Base-by-base conservation (phyloP, 1,140 invertebrate genomes). In the Drosophila sulfurigaster region DNA sequence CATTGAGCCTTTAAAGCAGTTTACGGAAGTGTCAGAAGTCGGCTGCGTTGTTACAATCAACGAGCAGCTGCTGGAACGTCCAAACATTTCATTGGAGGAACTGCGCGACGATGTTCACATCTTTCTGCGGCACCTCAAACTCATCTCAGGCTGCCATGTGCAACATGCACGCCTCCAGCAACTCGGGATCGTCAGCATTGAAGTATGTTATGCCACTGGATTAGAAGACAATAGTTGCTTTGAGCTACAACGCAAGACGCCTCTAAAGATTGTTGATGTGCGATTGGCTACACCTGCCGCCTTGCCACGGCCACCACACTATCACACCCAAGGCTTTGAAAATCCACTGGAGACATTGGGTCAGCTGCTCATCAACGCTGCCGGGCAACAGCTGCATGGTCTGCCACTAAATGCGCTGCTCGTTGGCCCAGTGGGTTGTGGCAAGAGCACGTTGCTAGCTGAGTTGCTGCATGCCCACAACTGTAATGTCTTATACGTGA, bases 401-500 rank as follows among this genome's bases (percentile, higher is more conserved):
- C 28, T 79, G 1, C 81, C 86, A 3, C 28, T 81, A 1, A 92
- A 92, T 54, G 70, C 75, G 1, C 41, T 92, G 4, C 3, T 92
- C 3, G 75, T 82, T 3, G 91, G 91, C 15, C 46, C 91, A 1
- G 60, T 76, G 15, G 91, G 91, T 4, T 69, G 70, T 13, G 91
- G 91, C 1, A 92, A 92, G 59, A 92, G 77, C 16, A 46, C 59
- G 2, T 46, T 92, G 3, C 48, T 88, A 1, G 56, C 57, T 0
- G 70, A 86, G 28, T 87, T 91, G 30, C 5, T 92, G 15, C 45
- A 32, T 0, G 58, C 73, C 2, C 45, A 89, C 41, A 48, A 5
- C 4, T 91, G 72, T 56, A 92, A 83, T 51, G 82, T 74, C 7
- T 92, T 91, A 46, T 73, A 79, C 16, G 77, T 92, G 3, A 75